Conservation (phyloP, 2,113 vertebrate species). For the Ochotona curzoniae region DNA sequence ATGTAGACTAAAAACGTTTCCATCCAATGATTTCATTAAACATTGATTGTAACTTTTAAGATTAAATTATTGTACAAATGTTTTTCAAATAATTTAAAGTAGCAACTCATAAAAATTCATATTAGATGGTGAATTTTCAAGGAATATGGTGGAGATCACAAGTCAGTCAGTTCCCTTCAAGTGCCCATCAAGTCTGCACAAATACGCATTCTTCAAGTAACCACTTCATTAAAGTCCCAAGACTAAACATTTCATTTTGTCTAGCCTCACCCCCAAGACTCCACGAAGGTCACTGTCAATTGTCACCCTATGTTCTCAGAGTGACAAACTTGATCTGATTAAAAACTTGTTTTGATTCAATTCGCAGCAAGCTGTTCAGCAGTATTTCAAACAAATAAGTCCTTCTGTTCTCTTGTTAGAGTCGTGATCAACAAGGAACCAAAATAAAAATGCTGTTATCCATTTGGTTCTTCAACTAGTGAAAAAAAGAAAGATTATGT, state of each 20-base stretch:
- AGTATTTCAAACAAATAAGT: slow-evolving; percentile 75
- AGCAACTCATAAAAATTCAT: background rate
- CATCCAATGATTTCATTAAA: slow-evolving; percentile 14
- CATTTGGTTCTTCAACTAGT: slow-evolving; percentile 43
- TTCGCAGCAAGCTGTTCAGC: slow-evolving; percentile 59
- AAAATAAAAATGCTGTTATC: slow-evolving; percentile 68
- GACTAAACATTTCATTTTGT: background rate
- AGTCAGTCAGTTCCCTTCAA: background rate
- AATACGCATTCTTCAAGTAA: background rate
- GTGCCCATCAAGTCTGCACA: background rate
- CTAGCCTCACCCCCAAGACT: background rate
- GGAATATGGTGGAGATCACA: background rate
- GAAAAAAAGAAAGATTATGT: slow-evolving; percentile 6
- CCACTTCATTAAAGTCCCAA: background rate
- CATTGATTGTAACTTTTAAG: background rate
- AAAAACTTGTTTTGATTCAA: slow-evolving; percentile 68
- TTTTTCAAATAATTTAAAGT: slow-evolving; percentile 35
- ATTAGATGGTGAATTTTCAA: slow-evolving; percentile 43
- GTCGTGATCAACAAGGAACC: slow-evolving; percentile 69
- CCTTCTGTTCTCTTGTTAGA: slow-evolving; percentile 78
- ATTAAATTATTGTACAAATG: background rate
- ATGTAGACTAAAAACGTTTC: background rate
- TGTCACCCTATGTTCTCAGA: slow-evolving; percentile 34
- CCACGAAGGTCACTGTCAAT: background rate
- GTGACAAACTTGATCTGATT: slow-evolving; percentile 58